A percentile compares a stretch with the other conserved stretches of the same genome.
Evolutionary conservation across 2,113 vertebrate species (phyloP).

Genomic region (Ptychochromis oligacanthus): DNA sequence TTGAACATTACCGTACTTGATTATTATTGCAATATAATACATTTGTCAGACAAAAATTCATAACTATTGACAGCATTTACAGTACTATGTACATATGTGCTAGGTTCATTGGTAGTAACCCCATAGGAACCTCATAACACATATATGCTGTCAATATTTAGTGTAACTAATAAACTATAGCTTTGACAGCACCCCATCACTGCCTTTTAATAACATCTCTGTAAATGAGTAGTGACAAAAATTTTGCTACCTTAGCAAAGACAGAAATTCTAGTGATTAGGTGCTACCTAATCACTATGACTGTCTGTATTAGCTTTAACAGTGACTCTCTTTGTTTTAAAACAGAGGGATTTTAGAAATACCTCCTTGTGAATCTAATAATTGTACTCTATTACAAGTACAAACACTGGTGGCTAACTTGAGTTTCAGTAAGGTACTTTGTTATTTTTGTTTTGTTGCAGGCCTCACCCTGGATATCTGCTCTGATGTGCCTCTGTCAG

Average conservation of each 20-base stretch:
- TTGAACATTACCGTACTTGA: not conserved
- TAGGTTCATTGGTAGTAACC: no score
- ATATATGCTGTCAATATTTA: not conserved
- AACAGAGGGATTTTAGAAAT: not conserved
- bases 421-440: not conserved
- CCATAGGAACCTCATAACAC: not conserved
- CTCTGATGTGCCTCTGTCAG: not conserved
- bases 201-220: not conserved
- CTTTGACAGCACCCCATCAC: not conserved
- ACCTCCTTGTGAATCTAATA: not conserved
- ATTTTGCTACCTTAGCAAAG: not conserved
- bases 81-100: not conserved
- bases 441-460: conserved; percentile 7
- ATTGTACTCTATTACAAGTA: not conserved
- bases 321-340: not conserved
- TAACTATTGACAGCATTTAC: not conserved
- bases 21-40: not conserved
- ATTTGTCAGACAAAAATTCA: not conserved
- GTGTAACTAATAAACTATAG: not conserved
- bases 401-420: not conserved
- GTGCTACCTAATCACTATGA: not conserved
- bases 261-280: not conserved
- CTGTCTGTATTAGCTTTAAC: not conserved
- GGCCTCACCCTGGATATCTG: conserved; percentile 1
- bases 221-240: not conserved